Percentiles rank a stretch among this genome's conserved stretches.
These are phyloP conservation scores for Prosopocoilus inquinatus DNA, from an alignment of 2,888 invertebrate species.

Conservation along the genomic window DNA sequence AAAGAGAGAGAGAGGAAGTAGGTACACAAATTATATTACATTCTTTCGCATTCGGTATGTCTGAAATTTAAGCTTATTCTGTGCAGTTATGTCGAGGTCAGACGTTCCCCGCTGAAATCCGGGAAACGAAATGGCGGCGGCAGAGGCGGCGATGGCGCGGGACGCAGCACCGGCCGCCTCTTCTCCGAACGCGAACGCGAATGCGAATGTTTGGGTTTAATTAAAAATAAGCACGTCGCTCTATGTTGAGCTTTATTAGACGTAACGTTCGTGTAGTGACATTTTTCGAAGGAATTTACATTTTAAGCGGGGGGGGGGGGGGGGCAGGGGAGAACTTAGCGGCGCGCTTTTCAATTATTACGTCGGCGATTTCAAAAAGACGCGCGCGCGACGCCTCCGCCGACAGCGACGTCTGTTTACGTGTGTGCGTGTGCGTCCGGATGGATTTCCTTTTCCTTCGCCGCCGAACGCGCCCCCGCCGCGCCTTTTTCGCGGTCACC, in stretches of 20 bases:
- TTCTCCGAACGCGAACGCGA: background rate
- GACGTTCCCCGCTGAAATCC: background rate
- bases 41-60: constrained; percentile 12
- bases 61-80: constrained; percentile 7
- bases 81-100: constrained; percentile 2
- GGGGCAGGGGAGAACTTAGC: background rate
- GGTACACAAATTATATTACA: constrained; percentile 12
- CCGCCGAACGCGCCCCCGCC: too few relatives aligned
- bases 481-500: too few relatives aligned
- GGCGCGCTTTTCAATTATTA: too few relatives aligned
- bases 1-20: background rate
- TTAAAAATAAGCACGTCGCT: constrained; percentile 12
- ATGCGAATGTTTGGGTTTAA: constrained; percentile 13
- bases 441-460: too few relatives aligned
- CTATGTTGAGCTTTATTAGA: background rate
- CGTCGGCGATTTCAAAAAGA: too few relatives aligned
- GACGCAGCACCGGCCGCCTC: constrained; percentile 1
- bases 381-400: too few relatives aligned
- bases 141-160: background rate
- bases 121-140: constrained; percentile 1
- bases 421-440: too few relatives aligned
- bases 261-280: too few relatives aligned
- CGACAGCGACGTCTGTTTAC: too few relatives aligned
- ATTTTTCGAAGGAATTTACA: background rate
- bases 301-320: background rate